Percentiles rank a stretch among this genome's conserved stretches.
Conservation (phyloP, 2,113 vertebrate species). For the Pelvicachromis taeniatus region DNA sequence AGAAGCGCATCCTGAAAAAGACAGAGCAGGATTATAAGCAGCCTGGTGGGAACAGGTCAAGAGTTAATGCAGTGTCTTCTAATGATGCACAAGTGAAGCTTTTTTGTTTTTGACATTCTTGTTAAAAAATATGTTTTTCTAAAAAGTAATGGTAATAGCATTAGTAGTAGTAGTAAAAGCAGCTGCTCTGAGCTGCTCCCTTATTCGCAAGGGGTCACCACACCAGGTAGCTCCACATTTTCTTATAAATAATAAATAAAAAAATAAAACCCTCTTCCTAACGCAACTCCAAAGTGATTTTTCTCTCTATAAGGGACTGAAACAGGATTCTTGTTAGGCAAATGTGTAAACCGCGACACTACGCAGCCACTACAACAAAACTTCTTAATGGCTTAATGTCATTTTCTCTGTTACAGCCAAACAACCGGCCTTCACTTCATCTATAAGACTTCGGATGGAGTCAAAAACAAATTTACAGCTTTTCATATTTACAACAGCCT, state of each 20-base stretch:
- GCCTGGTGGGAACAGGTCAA: neutral
- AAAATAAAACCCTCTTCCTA: neutral
- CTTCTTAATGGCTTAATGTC: neutral
- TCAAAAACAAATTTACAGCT: neutral
- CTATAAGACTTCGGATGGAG: neutral
- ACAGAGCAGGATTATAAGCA: neutral
- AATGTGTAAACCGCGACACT: neutral
- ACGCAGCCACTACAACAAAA: neutral
- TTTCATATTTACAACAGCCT: neutral
- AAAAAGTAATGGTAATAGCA: neutral
- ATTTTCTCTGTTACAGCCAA: slow-evolving; percentile 1
- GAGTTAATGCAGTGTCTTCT: neutral
- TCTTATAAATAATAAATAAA: neutral
- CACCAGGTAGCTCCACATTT: neutral
- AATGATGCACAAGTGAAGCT: neutral
- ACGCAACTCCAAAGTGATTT: neutral
- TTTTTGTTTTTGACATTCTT: neutral
- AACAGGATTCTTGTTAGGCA: neutral
- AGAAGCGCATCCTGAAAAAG: slow-evolving; percentile 85
- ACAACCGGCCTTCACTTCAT: neutral
- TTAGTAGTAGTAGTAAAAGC: neutral
- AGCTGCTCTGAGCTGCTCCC: neutral
- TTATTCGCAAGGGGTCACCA: neutral
- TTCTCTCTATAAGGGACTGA: neutral
- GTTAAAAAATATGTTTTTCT: neutral